Evolutionary conservation across 1,140 invertebrate species (phyloP), one percentile per base, ranked within the genome.

Genomic region (Lithobius niger): DNA sequence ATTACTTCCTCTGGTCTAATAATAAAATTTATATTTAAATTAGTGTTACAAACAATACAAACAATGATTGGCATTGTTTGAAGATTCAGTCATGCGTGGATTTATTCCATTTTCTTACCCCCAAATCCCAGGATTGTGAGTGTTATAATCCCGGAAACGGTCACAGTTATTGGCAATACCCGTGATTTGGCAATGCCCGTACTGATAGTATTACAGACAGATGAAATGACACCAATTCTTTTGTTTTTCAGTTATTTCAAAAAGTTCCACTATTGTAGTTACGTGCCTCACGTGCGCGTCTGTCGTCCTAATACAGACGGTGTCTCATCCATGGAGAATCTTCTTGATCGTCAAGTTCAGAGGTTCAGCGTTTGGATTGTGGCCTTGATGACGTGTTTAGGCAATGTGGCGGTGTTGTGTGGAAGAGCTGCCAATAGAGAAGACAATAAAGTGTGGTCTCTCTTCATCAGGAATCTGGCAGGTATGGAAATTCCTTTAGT

Each of bases 301-400:
- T 88, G 85, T 63, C 68, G 68, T 52, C 84, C 84, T 1, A 69
- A 73, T 18, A 79, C 77, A 2, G 83, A 87, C 65, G 84, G 83
- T 19, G 71, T 84, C 1, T 84, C 82, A 1, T 82, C 82, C 18
- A 69, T 76, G n/a, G 67, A 76, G 27, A 73, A 86, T 65, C 69
- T 88, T 2, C 62, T 88, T 2, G 76, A 71, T 27, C 80, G 78
- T 62, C 72, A 76, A 16, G 62, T 80, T 0, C 66, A 86, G n/a
- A 69, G 82, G 19, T 70, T 78, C 28, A 76, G 77, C 0, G 77
- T 85, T 6, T 88, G 85, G 84, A 63, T 82, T n/a, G 79, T 88
- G 59, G 82, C 79, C 16, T 62, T 77, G 1, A 66, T 83, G 1
- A 83, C 83, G 0, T 74, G 79, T 57, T 57, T 76, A 10, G 82